Percentiles rank a stretch among this genome's conserved stretches.
Evolutionary conservation across 2,888 invertebrate species (phyloP).

Genomic region (Ophioninae sp.): DNA sequence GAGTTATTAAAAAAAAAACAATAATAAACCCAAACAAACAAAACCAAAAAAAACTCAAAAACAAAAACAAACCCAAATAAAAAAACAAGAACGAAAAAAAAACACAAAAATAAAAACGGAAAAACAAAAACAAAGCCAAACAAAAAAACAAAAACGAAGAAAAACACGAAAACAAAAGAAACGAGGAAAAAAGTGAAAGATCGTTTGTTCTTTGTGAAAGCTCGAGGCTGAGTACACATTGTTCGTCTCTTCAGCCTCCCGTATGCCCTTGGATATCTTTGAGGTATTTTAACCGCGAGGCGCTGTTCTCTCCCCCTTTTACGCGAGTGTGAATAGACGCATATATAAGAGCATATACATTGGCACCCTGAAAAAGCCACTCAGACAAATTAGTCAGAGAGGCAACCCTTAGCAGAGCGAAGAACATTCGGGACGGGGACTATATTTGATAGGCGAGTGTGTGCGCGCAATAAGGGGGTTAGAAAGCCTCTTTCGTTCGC

Average conservation of each 20-base stretch:
- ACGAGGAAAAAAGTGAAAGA: slow-evolving; percentile 21
- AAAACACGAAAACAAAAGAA: background rate
- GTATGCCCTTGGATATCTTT: slow-evolving; percentile 34
- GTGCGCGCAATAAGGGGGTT: slow-evolving; percentile 13
- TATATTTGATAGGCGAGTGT: slow-evolving; percentile 1
- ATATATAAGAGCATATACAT: background rate
- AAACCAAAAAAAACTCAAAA: too few relatives aligned
- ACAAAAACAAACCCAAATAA: background rate
- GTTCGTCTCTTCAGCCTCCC: slow-evolving; percentile 21
- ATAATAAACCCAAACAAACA: too few relatives aligned
- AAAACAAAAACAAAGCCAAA: too few relatives aligned
- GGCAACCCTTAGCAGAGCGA: slow-evolving; percentile 47
- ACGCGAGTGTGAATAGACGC: background rate
- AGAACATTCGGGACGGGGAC: slow-evolving; percentile 48
- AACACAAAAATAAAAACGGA: too few relatives aligned
- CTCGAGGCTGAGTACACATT: slow-evolving; percentile 35
- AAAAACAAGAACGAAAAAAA: too few relatives aligned
- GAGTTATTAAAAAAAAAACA: slow-evolving; percentile 49
- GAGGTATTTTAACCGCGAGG: slow-evolving; percentile 50
- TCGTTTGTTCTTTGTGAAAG: slow-evolving; percentile 33
- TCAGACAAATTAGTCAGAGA: slow-evolving; percentile 79
- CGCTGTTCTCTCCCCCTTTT: slow-evolving; percentile 28
- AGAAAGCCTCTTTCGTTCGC: slow-evolving; percentile 53
- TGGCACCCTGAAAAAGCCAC: slow-evolving; percentile 76
- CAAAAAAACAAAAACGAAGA: too few relatives aligned